These are phyloP conservation scores for Isichthys henryi DNA, from an alignment of 2,113 vertebrate genomes.

Conservation along the genomic window DNA sequence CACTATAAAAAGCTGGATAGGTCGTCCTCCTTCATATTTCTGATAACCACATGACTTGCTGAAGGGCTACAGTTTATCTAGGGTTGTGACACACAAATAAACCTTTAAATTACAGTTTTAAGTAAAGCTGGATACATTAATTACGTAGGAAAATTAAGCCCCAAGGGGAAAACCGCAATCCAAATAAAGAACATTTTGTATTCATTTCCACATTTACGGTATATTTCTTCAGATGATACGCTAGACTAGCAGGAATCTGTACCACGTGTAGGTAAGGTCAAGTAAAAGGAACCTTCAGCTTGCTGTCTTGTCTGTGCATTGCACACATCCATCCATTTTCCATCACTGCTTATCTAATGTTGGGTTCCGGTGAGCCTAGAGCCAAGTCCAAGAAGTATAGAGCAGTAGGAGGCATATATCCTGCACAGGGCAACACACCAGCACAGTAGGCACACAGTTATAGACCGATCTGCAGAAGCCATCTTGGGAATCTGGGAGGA, in stretches of 20 bases:
- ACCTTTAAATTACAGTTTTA: not conserved
- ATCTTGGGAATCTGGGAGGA: not conserved
- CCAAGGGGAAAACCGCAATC: not conserved
- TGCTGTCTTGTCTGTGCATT: not conserved
- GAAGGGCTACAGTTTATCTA: not conserved
- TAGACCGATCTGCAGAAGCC: not conserved
- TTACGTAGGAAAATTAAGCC: not conserved
- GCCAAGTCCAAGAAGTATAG: not conserved
- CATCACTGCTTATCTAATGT: not conserved
- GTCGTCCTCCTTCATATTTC: not conserved
- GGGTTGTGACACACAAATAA: not conserved
- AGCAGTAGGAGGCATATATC: not conserved
- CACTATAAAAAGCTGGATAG: not conserved
- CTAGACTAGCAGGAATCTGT: not conserved
- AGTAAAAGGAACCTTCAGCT: not conserved
- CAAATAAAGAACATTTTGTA: not conserved
- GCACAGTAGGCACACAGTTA: not conserved
- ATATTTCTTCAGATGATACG: not conserved
- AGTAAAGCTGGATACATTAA: not conserved
- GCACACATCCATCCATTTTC: not conserved
- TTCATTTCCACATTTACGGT: not conserved
- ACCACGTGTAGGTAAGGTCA: not conserved
- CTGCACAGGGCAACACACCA: not conserved
- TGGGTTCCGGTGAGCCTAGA: not conserved
- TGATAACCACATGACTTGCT: not conserved